Evolutionary conservation across 1,140 invertebrate species (phyloP).

Genomic region (Conopomorpha cramerella): DNA sequence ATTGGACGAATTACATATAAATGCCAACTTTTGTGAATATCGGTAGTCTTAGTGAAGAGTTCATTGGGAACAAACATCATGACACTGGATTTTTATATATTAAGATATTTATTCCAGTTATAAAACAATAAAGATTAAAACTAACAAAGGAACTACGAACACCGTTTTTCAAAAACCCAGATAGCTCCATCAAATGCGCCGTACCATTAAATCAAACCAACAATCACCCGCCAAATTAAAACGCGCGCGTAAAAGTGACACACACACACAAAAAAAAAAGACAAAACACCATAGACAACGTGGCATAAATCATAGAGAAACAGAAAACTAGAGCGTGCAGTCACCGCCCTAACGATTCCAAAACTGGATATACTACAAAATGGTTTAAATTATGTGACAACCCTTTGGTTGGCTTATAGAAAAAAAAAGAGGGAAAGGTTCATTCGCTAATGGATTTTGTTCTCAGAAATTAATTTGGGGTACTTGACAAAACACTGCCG

Average conservation of each 20-base stretch:
- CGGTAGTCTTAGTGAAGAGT: too few species aligned
- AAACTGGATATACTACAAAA: slow-evolving; percentile 41
- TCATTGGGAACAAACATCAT: too few species aligned
- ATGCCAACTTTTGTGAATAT: too few species aligned
- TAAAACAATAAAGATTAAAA: slow-evolving; percentile 7
- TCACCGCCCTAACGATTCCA: slow-evolving; percentile 45
- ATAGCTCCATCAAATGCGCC: too few species aligned
- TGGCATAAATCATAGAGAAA: too few species aligned
- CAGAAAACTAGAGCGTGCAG: slow-evolving; percentile 19
- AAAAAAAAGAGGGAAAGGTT: slow-evolving; percentile 48
- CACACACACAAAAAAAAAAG: too few species aligned
- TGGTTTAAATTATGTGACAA: slow-evolving; percentile 52
- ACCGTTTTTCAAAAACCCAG: slow-evolving; percentile 4
- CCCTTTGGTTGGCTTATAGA: too few species aligned
- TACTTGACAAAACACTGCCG: slow-evolving; percentile 35
- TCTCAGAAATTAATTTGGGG: slow-evolving; percentile 55
- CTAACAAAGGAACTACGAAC: background rate
- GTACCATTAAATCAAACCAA: too few species aligned
- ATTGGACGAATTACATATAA: slow-evolving; percentile 6
- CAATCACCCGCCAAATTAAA: too few species aligned
- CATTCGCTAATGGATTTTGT: slow-evolving; percentile 56
- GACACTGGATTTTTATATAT: too few species aligned
- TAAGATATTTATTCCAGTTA: slow-evolving; percentile 8
- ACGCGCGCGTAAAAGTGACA: too few species aligned
- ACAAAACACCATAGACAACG: too few species aligned